phyloP scores from a whole-genome alignment of 30 jellyfish, hydroid and myxozoan genomes.

The Chrysaora quinquecirrha region DNA sequence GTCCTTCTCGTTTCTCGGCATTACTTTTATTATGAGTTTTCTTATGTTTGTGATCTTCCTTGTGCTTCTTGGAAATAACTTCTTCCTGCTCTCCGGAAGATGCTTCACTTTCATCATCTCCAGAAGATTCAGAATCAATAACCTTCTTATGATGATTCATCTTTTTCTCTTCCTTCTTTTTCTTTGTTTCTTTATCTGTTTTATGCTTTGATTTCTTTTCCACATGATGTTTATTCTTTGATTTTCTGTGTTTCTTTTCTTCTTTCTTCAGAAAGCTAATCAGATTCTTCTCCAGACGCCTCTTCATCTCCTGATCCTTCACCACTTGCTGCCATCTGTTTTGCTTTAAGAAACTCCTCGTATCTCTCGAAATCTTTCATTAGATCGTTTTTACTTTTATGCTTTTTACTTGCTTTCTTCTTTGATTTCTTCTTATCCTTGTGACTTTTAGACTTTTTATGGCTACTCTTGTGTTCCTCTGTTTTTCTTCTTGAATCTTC shows the following conservation, averaged over 20 bases:
- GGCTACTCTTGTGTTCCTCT: slow-evolving; percentile 2
- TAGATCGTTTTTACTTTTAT: slow-evolving; percentile 2
- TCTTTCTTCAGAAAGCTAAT: background rate
- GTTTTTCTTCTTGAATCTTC: background rate
- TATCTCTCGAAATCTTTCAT: slow-evolving; percentile 63
- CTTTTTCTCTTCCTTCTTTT: slow-evolving; percentile 24
- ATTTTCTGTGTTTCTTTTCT: background rate
- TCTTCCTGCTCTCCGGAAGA: background rate
- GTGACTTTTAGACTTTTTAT: background rate
- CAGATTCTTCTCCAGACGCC: background rate
- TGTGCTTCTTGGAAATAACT: background rate
- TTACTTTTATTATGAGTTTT: background rate
- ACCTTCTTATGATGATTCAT: slow-evolving; percentile 4
- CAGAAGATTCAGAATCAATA: background rate
- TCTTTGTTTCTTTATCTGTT: background rate
- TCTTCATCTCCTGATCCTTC: slow-evolving; percentile 32
- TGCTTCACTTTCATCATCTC: background rate
- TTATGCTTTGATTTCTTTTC: slow-evolving; percentile 8
- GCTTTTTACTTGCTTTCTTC: slow-evolving; percentile 11
- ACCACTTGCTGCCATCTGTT: slow-evolving; percentile 41
- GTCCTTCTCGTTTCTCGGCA: background rate
- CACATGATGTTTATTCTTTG: background rate
- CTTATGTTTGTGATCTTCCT: background rate
- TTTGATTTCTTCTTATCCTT: slow-evolving; percentile 1
- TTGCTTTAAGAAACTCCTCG: slow-evolving; percentile 44